Percentiles rank a stretch among this genome's conserved stretches.
Conservation (phyloP, 2,888 invertebrate genomes). For the Tinea semifulvella region DNA sequence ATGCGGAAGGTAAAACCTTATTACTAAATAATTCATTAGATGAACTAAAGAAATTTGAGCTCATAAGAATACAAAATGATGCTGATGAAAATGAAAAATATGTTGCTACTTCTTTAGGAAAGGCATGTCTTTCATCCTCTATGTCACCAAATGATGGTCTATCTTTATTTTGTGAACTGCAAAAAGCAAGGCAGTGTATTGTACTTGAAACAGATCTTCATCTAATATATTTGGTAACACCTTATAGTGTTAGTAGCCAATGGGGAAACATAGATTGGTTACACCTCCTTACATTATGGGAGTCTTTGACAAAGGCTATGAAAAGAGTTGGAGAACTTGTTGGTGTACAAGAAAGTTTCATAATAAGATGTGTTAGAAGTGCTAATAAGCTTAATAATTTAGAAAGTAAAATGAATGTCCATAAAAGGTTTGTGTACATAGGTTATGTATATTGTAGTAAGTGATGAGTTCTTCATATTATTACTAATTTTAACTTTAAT, state of each 20-base stretch:
- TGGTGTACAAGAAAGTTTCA: conserved; percentile 87
- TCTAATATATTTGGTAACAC: conserved; percentile 94
- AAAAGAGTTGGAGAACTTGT: conserved; percentile 88
- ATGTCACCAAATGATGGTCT: conserved; percentile 95
- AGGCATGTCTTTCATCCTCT: conserved; percentile 92
- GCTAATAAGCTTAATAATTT: conserved; percentile 65
- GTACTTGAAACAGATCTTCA: conserved; percentile 95
- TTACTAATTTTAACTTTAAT: too few species aligned
- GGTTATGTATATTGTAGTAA: too few species aligned
- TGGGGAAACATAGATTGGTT: conserved; percentile 85
- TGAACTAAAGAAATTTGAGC: conserved; percentile 82
- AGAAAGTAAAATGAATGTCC: conserved; percentile 66
- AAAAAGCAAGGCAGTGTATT: conserved; percentile 88
- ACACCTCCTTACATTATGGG: conserved; percentile 82
- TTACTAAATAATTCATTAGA: conserved; percentile 66
- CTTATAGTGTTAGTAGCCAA: conserved; percentile 86
- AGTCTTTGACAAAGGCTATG: conserved; percentile 78
- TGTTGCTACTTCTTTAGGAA: conserved; percentile 86
- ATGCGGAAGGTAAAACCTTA: conserved; percentile 30
- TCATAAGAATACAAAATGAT: conserved; percentile 72
- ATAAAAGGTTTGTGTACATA: conserved; percentile 68
- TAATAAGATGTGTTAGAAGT: conserved; percentile 80
- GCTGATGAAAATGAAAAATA: conserved; percentile 62
- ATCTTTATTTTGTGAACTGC: conserved; percentile 86
- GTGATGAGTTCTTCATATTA: too few species aligned